Conservation (phyloP, 2,888 invertebrate species). For the Celastrina argiolus region DNA sequence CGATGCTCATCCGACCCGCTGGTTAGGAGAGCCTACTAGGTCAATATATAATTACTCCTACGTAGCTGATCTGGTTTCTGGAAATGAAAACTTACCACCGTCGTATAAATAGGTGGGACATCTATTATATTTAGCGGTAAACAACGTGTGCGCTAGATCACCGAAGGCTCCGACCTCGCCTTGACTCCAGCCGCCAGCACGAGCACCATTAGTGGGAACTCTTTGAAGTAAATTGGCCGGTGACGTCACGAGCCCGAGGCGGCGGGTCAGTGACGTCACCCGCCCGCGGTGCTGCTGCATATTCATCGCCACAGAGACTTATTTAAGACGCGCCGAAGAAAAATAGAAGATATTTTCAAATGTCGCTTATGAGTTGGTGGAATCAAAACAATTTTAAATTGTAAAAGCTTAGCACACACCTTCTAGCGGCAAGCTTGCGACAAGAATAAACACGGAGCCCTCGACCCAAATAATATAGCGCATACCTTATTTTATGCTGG, state of each 20-base stretch:
- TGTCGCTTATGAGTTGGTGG: background rate
- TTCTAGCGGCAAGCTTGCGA: background rate
- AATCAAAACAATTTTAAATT: slow-evolving; percentile 1
- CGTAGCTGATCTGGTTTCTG: too few species aligned
- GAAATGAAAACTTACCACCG: too few species aligned
- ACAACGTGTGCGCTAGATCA: background rate
- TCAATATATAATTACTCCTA: too few species aligned
- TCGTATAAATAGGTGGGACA: too few species aligned
- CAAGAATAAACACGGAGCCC: slow-evolving; percentile 1
- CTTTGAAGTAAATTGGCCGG: slow-evolving; percentile 13
- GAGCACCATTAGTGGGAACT: slow-evolving; percentile 11
- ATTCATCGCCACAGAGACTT: background rate
- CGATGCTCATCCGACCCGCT: too few species aligned
- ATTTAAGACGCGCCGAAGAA: background rate
- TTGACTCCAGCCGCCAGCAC: background rate
- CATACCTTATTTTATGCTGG: background rate
- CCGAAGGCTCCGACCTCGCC: slow-evolving; percentile 8
- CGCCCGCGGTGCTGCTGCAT: background rate
- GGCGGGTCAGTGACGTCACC: background rate
- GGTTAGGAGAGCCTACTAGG: too few species aligned
- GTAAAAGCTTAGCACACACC: background rate
- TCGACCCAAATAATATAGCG: slow-evolving; percentile 10
- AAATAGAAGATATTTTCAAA: background rate
- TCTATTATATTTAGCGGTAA: background rate
- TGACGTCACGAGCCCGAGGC: background rate